Evolutionary conservation across 2,113 vertebrate species (phyloP).

Genomic region (Pangasianodon hypophthalmus): DNA sequence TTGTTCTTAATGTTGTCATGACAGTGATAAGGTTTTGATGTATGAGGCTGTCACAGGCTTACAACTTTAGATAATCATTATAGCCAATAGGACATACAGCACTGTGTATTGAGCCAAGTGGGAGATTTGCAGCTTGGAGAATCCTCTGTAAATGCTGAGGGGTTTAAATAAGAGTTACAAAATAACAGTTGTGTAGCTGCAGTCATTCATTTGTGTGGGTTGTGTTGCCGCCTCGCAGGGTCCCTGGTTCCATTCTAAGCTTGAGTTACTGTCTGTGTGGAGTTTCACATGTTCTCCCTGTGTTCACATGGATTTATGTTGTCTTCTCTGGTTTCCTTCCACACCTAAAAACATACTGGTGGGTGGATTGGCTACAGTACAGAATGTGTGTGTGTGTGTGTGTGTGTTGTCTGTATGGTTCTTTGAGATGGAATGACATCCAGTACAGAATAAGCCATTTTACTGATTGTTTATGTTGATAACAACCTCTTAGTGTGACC

Average conservation of each 20-base stretch:
- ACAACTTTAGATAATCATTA: conserved; percentile 35
- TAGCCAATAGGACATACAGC: conserved; percentile 6
- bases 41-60: conserved; percentile 45
- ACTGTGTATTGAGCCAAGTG: neutral
- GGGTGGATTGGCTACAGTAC: neutral
- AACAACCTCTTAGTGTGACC: neutral
- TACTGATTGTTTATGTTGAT: neutral
- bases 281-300: too few relatives aligned
- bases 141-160: neutral
- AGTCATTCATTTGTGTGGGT: neutral
- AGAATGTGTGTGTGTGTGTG: neutral
- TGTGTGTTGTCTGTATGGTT: neutral
- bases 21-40: conserved; percentile 47
- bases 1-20: conserved; percentile 44
- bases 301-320: too few relatives aligned
- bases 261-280: neutral
- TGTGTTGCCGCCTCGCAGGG: neutral
- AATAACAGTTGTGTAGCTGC: neutral
- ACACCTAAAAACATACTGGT: neutral
- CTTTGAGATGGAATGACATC: neutral
- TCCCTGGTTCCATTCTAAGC: neutral
- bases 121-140: neutral
- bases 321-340: too few relatives aligned
- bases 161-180: neutral
- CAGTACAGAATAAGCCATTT: neutral